A percentile compares a stretch with the other conserved stretches of the same genome.
These are phyloP conservation scores for Caloenas nicobarica DNA, from an alignment of 2,113 vertebrate species.

Conservation along the genomic window DNA sequence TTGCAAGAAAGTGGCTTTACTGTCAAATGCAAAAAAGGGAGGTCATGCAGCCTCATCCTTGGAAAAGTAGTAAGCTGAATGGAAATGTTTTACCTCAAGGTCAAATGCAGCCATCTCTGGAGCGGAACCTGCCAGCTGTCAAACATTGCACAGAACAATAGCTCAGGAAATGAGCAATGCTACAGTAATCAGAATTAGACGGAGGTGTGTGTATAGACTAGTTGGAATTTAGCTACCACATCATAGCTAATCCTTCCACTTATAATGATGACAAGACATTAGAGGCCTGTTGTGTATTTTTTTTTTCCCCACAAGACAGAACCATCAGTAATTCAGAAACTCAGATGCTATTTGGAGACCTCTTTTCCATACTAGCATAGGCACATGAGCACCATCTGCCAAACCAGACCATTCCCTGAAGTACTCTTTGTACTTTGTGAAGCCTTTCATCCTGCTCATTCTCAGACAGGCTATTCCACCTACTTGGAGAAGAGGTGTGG, in stretches of 20 bases:
- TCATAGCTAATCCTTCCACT: slow-evolving; percentile 16
- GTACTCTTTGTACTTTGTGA: background rate
- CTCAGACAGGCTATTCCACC: background rate
- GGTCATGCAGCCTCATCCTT: background rate
- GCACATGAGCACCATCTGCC: background rate
- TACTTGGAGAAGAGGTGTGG: background rate
- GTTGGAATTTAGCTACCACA: background rate
- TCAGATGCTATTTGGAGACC: background rate
- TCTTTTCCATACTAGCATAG: background rate
- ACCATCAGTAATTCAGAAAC: background rate
- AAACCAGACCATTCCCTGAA: background rate
- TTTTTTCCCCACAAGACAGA: background rate
- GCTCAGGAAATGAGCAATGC: slow-evolving; percentile 21
- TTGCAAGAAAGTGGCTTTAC: background rate
- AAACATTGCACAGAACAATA: background rate
- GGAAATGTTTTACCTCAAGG: background rate
- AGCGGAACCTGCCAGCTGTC: slow-evolving; percentile 23
- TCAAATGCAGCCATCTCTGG: slow-evolving; percentile 3
- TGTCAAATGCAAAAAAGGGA: background rate
- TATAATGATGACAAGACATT: background rate
- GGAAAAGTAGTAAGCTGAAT: background rate
- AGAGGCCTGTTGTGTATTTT: background rate
- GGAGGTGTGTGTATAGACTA: background rate
- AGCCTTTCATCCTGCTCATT: background rate
- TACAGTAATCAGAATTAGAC: slow-evolving; percentile 25